Evolutionary conservation across 2,888 invertebrate species (phyloP).

Genomic region (Dioctria linearis): DNA sequence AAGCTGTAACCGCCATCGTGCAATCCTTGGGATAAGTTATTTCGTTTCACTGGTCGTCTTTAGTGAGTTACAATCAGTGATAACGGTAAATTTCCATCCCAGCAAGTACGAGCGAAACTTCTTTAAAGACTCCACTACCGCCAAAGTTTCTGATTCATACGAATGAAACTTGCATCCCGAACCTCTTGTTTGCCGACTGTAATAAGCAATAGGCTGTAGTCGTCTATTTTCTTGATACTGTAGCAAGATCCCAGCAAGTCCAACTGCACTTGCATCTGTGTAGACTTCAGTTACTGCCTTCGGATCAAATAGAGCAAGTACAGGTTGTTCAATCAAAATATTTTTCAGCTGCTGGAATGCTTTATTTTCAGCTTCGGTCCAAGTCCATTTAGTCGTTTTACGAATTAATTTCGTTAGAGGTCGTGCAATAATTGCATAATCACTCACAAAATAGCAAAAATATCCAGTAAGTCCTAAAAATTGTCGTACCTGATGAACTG

Average conservation of each 20-base stretch:
- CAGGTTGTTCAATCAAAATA: slow-evolving; percentile 56
- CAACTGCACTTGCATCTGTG: slow-evolving; percentile 61
- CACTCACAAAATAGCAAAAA: slow-evolving; percentile 62
- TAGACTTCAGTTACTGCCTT: slow-evolving; percentile 59
- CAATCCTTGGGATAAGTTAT: slow-evolving; percentile 62
- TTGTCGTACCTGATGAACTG: slow-evolving; percentile 61
- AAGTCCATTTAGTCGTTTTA: slow-evolving; percentile 44
- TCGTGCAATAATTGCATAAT: slow-evolving; percentile 58
- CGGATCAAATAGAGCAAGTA: slow-evolving; percentile 57
- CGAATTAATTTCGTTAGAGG: slow-evolving; percentile 58
- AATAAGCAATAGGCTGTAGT: slow-evolving; percentile 61
- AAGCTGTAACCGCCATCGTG: slow-evolving; percentile 63
- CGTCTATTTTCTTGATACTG: slow-evolving; percentile 57
- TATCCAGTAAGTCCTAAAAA: slow-evolving; percentile 62
- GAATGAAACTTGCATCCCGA: slow-evolving; percentile 63
- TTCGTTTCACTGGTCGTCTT: slow-evolving; percentile 57
- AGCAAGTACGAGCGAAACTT: slow-evolving; percentile 49
- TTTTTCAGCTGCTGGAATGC: slow-evolving; percentile 15
- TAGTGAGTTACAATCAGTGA: slow-evolving; percentile 62
- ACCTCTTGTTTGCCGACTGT: slow-evolving; percentile 60
- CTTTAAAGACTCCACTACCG: slow-evolving; percentile 15
- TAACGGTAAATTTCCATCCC: slow-evolving; percentile 39
- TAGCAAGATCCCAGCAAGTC: slow-evolving; percentile 60
- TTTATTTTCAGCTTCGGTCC: neutral
- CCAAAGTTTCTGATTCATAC: neutral